These are phyloP conservation scores for Archivesica marissinica DNA, from an alignment of 1,140 invertebrate genomes.

Conservation along the genomic window DNA sequence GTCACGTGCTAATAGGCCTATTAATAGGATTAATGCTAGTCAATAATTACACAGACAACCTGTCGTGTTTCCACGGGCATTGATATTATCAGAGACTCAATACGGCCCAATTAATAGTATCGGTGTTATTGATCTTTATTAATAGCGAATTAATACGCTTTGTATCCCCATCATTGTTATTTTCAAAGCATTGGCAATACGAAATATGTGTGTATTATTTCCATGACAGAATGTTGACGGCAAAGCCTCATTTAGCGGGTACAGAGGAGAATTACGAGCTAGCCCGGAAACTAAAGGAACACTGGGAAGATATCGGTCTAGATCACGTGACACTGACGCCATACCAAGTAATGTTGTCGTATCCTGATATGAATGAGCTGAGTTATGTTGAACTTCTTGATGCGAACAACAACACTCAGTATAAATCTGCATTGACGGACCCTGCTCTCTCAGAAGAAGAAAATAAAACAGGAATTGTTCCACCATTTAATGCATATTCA, in stretches of 20 bases:
- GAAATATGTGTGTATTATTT: too few relatives aligned
- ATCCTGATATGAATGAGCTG: slow-evolving; percentile 72
- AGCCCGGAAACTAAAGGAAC: slow-evolving; percentile 71
- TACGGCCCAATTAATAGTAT: too few relatives aligned
- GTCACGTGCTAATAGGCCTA: too few relatives aligned
- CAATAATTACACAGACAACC: too few relatives aligned
- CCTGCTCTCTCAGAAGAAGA: slow-evolving; percentile 74
- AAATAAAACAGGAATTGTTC: slow-evolving; percentile 75
- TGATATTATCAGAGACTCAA: too few relatives aligned
- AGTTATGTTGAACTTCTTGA: slow-evolving; percentile 72
- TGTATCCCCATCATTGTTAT: too few relatives aligned
- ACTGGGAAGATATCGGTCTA: slow-evolving; percentile 72
- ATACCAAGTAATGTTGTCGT: slow-evolving; percentile 81
- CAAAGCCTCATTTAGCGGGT: slow-evolving; percentile 80
- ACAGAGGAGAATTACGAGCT: slow-evolving; percentile 70
- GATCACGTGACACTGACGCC: slow-evolving; percentile 74
- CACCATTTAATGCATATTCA: slow-evolving; percentile 81
- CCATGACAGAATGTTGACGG: slow-evolving; percentile 65
- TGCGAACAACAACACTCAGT: slow-evolving; percentile 50
- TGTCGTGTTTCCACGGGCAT: too few relatives aligned
- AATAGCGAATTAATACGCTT: too few relatives aligned
- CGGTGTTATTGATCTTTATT: too few relatives aligned
- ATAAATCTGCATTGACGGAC: slow-evolving; percentile 70
- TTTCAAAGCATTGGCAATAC: too few relatives aligned
- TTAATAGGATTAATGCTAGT: too few relatives aligned